Evolutionary conservation across 2,888 invertebrate species (phyloP), one percentile per base, ranked within the genome.

Genomic region (Cremastobaeus sp.): DNA sequence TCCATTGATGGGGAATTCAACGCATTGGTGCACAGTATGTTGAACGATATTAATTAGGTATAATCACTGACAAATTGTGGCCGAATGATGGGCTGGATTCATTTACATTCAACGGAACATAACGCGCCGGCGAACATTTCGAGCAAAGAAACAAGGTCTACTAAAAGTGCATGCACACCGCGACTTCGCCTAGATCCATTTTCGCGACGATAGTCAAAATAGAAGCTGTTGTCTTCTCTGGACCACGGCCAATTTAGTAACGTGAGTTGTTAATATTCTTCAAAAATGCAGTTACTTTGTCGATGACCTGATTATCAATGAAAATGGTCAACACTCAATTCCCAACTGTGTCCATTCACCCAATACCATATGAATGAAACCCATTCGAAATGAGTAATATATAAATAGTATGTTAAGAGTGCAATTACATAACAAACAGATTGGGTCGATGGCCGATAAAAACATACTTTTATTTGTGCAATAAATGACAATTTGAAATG

Each of bases 131-230:
- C 8, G 6, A 34, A 3, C 34, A 1, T 21, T 1, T 21, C 18
- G 60, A 59, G 39, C 59, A 41, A 15, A 43, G 45, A 30, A 68
- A 57, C 34, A 47, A 55, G 52, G 64, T 55, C 32, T 60, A 50
- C 45, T 43, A 28, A 14, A 15, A 21, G 55, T 35, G 50, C 60
- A 18, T 69, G 70, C 43, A 59, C 66, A 59, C 32, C 64, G 32
- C 64, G 48, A 57, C 69, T 73, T 66, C 45, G 59, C 71, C 64
- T 68, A 75, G 71, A 64, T 64, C 48, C 57, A 55, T 64, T 45
- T 55, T 68, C 62, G 76, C 74, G 65, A 62, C 78, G 75, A 65
- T 73, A 82, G 80, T 80, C 80, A 83, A 85, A 85, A 85, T 85
- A 84, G 85, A 82, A 83, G 77, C 76, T 76, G 65, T 76, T 59